phyloP scores from a whole-genome alignment of 2,888 invertebrate genomes.

The Pseudococcus jackbeardsleyi region DNA sequence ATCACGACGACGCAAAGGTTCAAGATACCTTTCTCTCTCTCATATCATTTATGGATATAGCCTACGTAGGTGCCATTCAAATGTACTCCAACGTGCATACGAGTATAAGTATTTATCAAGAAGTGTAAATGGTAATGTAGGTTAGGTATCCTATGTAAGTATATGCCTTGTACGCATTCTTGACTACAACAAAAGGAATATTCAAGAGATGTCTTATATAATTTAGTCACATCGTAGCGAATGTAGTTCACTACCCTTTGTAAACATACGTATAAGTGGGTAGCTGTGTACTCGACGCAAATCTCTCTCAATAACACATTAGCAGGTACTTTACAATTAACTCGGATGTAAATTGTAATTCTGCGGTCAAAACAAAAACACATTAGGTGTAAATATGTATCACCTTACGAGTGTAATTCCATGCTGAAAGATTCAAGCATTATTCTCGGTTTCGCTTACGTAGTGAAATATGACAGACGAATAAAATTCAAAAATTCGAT shows the following conservation, averaged over 20 bases:
- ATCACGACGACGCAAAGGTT: background rate
- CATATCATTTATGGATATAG: too few species aligned
- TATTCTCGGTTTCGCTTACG: too few species aligned
- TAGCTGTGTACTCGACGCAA: background rate
- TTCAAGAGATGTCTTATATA: conserved; percentile 6
- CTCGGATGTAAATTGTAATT: too few species aligned
- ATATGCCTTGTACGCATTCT: background rate
- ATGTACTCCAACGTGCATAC: background rate
- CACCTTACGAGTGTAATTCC: too few species aligned
- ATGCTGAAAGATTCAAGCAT: too few species aligned
- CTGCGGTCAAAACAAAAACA: background rate
- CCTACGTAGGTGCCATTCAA: background rate
- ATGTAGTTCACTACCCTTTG: background rate
- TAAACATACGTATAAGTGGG: background rate
- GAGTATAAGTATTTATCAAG: background rate
- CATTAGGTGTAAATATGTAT: background rate
- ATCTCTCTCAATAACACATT: background rate
- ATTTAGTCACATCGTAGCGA: background rate
- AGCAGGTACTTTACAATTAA: background rate
- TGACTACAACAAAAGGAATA: background rate
- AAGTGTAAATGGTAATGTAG: background rate
- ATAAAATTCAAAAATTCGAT: too few species aligned
- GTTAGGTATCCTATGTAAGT: background rate
- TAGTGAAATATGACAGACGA: too few species aligned
- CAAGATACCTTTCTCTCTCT: background rate